Evolutionary conservation across 2,888 invertebrate species (phyloP).

Genomic region (Leucophora obtusa): DNA sequence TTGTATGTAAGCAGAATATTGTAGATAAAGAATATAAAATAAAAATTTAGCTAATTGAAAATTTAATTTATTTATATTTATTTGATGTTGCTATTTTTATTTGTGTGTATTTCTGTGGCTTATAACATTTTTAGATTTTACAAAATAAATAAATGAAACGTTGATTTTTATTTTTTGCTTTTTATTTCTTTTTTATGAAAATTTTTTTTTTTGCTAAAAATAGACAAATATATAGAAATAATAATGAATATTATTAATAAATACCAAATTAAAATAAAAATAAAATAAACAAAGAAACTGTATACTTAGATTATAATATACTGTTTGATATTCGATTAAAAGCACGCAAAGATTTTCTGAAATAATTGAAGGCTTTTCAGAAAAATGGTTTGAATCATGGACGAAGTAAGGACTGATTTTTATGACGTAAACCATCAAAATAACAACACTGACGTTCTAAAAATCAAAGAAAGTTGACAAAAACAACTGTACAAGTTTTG

Average conservation of each 20-base stretch:
- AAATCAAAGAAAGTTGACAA: too few relatives aligned
- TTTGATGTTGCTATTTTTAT: conserved; percentile 27
- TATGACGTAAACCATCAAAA: too few relatives aligned
- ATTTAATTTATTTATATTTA: conserved; percentile 41
- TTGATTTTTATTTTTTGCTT: not conserved
- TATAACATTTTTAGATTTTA: conserved; percentile 28
- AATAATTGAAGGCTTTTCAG: too few relatives aligned
- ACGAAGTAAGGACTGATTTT: too few relatives aligned
- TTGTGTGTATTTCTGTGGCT: conserved; percentile 16
- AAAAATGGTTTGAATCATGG: too few relatives aligned
- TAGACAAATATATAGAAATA: conserved; percentile 31
- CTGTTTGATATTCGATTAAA: not conserved
- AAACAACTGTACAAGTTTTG: too few relatives aligned
- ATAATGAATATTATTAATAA: not conserved
- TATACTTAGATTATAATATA: not conserved
- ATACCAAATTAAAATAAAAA: not conserved
- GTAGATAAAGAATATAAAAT: conserved; percentile 15
- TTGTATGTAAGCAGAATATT: conserved; percentile 3
- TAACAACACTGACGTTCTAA: too few relatives aligned
- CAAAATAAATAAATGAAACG: not conserved
- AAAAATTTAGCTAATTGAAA: conserved; percentile 49
- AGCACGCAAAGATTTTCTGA: not conserved
- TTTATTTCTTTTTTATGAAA: not conserved
- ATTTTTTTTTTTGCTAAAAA: conserved; percentile 39
- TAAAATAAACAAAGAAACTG: not conserved